A percentile compares a stretch with the other conserved stretches of the same genome.
These are phyloP conservation scores for Pyrochroa serraticornis DNA, from an alignment of 2,888 invertebrate species.

Conservation along the genomic window DNA sequence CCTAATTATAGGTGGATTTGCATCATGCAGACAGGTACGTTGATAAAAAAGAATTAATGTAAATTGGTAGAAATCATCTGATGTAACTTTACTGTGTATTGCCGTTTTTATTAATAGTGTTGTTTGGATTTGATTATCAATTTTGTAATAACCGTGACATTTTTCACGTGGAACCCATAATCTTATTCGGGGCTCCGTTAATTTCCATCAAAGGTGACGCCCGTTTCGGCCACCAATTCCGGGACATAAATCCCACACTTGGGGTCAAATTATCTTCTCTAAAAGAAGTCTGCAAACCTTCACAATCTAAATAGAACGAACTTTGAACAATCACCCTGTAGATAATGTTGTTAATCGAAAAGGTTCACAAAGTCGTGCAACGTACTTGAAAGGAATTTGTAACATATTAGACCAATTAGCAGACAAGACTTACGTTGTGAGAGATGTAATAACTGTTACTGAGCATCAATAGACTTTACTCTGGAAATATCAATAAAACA, in stretches of 20 bases:
- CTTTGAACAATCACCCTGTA: too few relatives aligned
- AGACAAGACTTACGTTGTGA: too few relatives aligned
- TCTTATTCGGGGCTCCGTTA: neutral
- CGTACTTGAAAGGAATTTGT: neutral
- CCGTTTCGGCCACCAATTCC: too few relatives aligned
- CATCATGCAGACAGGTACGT: constrained; percentile 19
- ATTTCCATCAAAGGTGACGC: too few relatives aligned
- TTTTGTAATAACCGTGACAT: constrained; percentile 8
- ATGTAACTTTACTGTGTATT: constrained; percentile 17
- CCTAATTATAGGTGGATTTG: constrained; percentile 19
- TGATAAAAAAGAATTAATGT: constrained; percentile 6
- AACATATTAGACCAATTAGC: neutral
- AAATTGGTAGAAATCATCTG: constrained; percentile 13
- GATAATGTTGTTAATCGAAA: too few relatives aligned
- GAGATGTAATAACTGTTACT: neutral
- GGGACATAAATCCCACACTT: too few relatives aligned
- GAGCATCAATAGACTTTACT: too few relatives aligned
- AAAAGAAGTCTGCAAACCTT: too few relatives aligned
- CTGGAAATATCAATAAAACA: too few relatives aligned
- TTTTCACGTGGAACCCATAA: neutral
- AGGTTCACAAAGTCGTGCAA: neutral
- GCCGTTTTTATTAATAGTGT: constrained; percentile 11
- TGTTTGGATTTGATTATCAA: neutral
- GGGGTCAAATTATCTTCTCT: too few relatives aligned
- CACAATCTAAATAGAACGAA: too few relatives aligned